A percentile compares a stretch with the other conserved stretches of the same genome.
Conservation (phyloP, 2,888 invertebrate species). For the Ormia ochracea region DNA sequence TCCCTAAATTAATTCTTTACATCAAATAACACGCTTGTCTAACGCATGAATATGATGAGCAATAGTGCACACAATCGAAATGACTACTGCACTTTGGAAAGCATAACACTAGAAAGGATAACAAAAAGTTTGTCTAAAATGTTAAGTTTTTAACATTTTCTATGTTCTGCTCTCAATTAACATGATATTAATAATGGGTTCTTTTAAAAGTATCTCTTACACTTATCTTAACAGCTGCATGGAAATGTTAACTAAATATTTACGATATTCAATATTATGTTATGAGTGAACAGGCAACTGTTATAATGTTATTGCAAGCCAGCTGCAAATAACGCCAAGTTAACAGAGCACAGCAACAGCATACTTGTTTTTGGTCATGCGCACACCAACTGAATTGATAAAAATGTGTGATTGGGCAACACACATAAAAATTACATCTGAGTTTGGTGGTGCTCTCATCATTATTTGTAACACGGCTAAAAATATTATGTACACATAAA, state of each 20-base stretch:
- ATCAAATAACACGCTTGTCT: no score
- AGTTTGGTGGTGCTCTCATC: no score
- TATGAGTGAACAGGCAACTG: neutral
- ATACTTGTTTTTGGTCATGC: neutral
- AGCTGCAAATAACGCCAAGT: neutral
- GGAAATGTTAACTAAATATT: neutral
- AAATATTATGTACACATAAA: no score
- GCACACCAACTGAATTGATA: no score
- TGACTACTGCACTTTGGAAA: neutral
- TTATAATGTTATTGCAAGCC: neutral
- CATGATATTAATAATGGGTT: neutral
- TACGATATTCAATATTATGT: conserved; percentile 2
- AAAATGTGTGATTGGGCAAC: no score
- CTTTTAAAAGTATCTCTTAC: neutral
- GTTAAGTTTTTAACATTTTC: conserved; percentile 16
- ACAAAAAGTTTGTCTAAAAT: neutral
- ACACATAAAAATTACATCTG: no score
- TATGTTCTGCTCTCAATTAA: neutral
- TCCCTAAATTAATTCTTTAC: no score
- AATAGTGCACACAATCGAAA: no score
- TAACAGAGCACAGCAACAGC: neutral
- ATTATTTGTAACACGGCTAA: no score
- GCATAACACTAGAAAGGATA: neutral
- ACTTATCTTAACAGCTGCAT: neutral
- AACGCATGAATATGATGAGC: no score